Conservation (phyloP, 2,888 invertebrate genomes). For the Folsomia manolachei region DNA sequence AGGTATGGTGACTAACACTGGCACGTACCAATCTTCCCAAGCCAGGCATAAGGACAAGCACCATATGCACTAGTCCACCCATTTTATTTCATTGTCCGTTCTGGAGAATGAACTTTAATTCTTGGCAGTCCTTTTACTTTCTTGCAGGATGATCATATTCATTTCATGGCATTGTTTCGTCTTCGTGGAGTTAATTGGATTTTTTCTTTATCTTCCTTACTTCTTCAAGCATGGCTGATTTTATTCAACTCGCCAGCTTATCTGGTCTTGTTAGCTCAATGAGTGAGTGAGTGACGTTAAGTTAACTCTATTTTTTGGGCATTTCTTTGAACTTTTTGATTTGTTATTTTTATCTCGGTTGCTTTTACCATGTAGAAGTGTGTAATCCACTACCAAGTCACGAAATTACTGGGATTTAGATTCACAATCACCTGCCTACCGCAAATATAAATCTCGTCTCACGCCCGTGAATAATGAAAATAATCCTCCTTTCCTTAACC, state of each 20-base stretch:
- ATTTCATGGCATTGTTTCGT: neutral
- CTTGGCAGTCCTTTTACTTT: too few relatives aligned
- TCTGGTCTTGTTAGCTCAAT: neutral
- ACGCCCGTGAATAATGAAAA: neutral
- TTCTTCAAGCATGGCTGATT: neutral
- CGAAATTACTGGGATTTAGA: neutral
- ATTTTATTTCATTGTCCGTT: neutral
- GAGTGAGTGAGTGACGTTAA: too few relatives aligned
- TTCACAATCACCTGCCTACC: neutral
- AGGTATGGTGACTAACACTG: too few relatives aligned
- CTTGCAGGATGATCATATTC: too few relatives aligned
- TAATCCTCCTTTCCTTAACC: neutral
- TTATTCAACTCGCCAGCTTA: neutral
- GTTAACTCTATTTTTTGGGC: too few relatives aligned
- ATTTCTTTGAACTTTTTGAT: neutral
- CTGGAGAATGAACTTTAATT: neutral
- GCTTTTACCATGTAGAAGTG: neutral
- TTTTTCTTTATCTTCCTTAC: neutral
- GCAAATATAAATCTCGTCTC: neutral
- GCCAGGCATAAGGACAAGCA: neutral
- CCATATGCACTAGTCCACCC: too few relatives aligned
- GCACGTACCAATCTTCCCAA: neutral
- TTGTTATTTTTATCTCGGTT: neutral
- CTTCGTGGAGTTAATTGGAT: slow-evolving; percentile 17
- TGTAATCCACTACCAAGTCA: neutral